A percentile compares a stretch with the other conserved stretches of the same genome.
Conservation (phyloP, 2,113 vertebrate species). For the Lepus timidus region DNA sequence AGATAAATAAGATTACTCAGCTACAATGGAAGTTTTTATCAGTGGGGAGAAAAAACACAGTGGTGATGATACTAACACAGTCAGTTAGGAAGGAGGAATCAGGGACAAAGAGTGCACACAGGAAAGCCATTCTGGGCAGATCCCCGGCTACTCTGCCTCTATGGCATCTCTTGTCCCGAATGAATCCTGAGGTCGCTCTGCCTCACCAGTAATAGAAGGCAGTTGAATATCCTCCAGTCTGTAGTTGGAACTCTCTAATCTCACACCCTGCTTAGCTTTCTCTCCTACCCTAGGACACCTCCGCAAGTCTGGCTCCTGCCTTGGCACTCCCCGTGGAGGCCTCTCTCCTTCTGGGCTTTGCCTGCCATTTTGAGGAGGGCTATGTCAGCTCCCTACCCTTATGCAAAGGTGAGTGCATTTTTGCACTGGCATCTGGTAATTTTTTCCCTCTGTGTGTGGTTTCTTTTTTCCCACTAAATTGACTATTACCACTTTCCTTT, state of each 20-base stretch:
- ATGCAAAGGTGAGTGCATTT: constrained; percentile 31
- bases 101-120: neutral
- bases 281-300: too few species aligned
- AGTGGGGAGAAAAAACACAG: neutral
- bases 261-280: rapidly evolving
- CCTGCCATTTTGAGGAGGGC: neutral
- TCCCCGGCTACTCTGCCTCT: neutral
- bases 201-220: neutral
- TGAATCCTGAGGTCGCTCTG: neutral
- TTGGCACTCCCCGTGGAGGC: neutral
- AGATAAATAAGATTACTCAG: neutral
- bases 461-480: constrained; percentile 65
- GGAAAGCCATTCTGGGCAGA: neutral
- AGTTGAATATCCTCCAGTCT: neutral
- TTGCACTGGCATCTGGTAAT: constrained; percentile 49
- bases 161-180: neutral
- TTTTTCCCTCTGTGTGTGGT: constrained; percentile 10
- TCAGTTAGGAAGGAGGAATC: neutral
- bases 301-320: neutral
- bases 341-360: neutral
- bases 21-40: neutral
- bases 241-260: too few species aligned
- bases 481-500: constrained; percentile 72
- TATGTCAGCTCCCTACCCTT: neutral
- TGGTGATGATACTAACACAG: neutral